Evolutionary conservation across 2,797 vertebrate species (phyloP).

Genomic region (Erpetoichthys calabaricus): DNA sequence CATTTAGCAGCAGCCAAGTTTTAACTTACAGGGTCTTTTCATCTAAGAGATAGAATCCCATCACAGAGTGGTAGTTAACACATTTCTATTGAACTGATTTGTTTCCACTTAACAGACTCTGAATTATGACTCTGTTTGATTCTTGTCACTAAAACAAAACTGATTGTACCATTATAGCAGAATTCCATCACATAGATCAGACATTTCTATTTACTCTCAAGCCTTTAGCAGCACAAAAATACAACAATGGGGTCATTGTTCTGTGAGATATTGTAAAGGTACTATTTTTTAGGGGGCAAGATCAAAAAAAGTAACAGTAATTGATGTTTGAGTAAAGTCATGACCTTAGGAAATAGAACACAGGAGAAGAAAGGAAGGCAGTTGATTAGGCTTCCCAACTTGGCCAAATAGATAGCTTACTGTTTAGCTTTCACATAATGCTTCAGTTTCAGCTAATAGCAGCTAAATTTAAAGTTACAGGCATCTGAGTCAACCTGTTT

Average conservation of each 20-base stretch:
- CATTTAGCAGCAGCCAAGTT: slow-evolving; percentile 13
- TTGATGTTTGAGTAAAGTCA: slow-evolving; percentile 67
- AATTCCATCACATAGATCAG: slow-evolving; percentile 41
- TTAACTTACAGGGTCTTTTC: slow-evolving; percentile 41
- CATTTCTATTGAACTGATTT: slow-evolving; percentile 35
- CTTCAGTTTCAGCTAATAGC: slow-evolving; percentile 37
- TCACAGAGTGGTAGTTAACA: slow-evolving; percentile 32
- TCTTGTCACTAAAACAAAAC: slow-evolving; percentile 46
- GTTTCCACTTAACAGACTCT: slow-evolving; percentile 41
- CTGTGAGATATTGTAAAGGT: slow-evolving; percentile 40
- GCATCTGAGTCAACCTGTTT: slow-evolving; percentile 19
- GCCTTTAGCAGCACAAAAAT: slow-evolving; percentile 33
- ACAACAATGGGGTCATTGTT: slow-evolving; percentile 55
- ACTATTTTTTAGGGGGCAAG: slow-evolving; percentile 36
- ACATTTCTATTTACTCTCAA: slow-evolving; percentile 55
- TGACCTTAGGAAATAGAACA: slow-evolving; percentile 61
- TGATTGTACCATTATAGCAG: slow-evolving; percentile 43
- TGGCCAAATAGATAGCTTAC: slow-evolving; percentile 56
- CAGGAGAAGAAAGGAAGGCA: slow-evolving; percentile 59
- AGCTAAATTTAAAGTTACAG: slow-evolving; percentile 32
- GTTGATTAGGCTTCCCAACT: slow-evolving; percentile 50
- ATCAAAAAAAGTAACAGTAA: slow-evolving; percentile 62
- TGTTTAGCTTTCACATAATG: slow-evolving; percentile 60
- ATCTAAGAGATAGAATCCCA: slow-evolving; percentile 35
- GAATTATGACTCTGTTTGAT: slow-evolving; percentile 50